phyloP scores from a whole-genome alignment of 2,797 vertebrate species.

The Momotus momota region DNA sequence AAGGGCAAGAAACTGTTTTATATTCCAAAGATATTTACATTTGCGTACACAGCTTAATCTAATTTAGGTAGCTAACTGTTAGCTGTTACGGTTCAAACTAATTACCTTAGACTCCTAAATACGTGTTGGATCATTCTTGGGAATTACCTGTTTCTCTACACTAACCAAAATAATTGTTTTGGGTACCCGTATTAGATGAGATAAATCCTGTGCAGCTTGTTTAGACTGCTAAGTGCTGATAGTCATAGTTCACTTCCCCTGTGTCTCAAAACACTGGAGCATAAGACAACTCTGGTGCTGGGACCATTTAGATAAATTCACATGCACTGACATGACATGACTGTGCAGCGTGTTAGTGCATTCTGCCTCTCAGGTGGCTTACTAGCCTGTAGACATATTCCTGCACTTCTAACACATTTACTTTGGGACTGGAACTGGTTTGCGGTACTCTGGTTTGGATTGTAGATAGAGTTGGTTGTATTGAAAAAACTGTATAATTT shows the following conservation, averaged over 20 bases:
- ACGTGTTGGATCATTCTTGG: background rate
- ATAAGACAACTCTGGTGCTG: background rate
- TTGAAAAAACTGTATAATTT: background rate
- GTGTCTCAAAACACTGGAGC: background rate
- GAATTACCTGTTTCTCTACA: background rate
- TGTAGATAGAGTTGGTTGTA: background rate
- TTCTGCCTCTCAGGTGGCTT: background rate
- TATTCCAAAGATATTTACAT: slow-evolving; percentile 25
- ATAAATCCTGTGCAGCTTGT: background rate
- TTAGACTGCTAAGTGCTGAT: background rate
- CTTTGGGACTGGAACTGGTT: background rate
- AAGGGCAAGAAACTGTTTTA: slow-evolving; percentile 2
- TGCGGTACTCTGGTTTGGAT: background rate
- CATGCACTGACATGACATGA: background rate
- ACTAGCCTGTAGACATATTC: background rate
- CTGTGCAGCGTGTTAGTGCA: background rate
- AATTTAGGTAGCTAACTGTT: slow-evolving; percentile 32
- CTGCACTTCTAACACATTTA: background rate
- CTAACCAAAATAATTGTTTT: slow-evolving; percentile 13
- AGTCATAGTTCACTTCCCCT: background rate
- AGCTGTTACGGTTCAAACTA: slow-evolving; percentile 8
- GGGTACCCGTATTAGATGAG: background rate
- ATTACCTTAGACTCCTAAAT: slow-evolving; percentile 27
- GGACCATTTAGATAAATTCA: background rate
- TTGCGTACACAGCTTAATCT: slow-evolving; percentile 9